Evolutionary conservation across 2,888 invertebrate genomes (phyloP).

Genomic region (Troglohyphantes excavatus): DNA sequence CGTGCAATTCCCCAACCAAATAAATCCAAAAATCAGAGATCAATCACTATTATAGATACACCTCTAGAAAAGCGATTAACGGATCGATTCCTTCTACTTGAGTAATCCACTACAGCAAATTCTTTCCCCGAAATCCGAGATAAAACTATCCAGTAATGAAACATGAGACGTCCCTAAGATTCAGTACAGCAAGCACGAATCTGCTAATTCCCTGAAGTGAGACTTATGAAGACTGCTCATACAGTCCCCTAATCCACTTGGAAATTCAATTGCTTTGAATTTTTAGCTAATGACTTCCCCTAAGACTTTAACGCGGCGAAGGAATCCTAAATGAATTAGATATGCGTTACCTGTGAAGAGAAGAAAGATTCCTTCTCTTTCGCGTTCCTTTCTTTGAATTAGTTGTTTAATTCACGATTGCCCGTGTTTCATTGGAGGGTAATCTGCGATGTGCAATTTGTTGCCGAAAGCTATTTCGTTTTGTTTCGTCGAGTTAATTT

Average conservation of each 20-base stretch:
- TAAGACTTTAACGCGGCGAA: not conserved
- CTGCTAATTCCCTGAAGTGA: not conserved
- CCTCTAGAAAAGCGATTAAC: not conserved
- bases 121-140: not conserved
- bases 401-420: slow-evolving; percentile 4
- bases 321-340: slow-evolving; percentile 3
- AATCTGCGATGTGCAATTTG: not conserved
- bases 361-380: not conserved
- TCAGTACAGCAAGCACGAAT: not conserved
- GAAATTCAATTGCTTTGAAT: slow-evolving; percentile 9
- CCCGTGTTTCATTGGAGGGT: not conserved
- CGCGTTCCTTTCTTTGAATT: not conserved
- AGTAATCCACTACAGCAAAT: not conserved
- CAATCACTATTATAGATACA: not conserved
- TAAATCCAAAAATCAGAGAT: not conserved
- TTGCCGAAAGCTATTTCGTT: slow-evolving; percentile 5
- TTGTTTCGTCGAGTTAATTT: not conserved
- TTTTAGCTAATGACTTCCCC: slow-evolving; percentile 9
- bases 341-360: not conserved
- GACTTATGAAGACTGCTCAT: not conserved
- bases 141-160: not conserved
- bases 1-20: too few relatives aligned
- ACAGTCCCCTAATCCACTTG: not conserved
- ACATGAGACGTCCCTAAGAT: not conserved
- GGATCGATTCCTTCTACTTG: not conserved